Evolutionary conservation across 2,113 vertebrate genomes (phyloP).

Genomic region (Micromys minutus): DNA sequence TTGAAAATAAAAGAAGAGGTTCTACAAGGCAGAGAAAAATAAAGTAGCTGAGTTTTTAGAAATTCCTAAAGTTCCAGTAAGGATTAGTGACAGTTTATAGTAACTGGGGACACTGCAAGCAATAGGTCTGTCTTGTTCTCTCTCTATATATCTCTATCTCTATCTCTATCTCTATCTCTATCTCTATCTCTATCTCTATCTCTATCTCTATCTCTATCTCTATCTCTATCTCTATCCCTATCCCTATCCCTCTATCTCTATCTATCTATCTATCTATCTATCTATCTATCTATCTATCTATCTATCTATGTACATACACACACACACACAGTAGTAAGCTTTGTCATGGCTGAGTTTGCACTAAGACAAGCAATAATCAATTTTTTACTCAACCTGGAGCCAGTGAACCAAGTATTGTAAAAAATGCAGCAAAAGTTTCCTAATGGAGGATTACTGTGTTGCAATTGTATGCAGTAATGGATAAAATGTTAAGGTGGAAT

Average conservation of each 20-base stretch:
- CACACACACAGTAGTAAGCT: too few relatives aligned
- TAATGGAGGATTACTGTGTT: background rate
- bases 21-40: background rate
- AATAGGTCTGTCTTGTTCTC: too few relatives aligned
- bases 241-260: too few relatives aligned
- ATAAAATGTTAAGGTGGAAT: background rate
- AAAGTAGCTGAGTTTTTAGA: background rate
- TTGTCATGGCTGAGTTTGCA: background rate
- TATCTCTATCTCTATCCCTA: too few relatives aligned
- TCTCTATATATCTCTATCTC: too few relatives aligned
- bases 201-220: too few relatives aligned
- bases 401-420: background rate
- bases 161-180: too few relatives aligned
- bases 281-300: too few relatives aligned
- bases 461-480: background rate
- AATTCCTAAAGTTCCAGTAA: background rate
- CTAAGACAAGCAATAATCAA: background rate
- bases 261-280: too few relatives aligned
- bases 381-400: fast-evolving
- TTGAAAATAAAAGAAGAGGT: background rate
- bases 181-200: too few relatives aligned
- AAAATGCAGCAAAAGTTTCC: background rate
- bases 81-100: background rate
- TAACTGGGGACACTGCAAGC: background rate
- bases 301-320: too few relatives aligned